Evolutionary conservation across 2,113 vertebrate species (phyloP).

Genomic region (Pterophyllum scalare): DNA sequence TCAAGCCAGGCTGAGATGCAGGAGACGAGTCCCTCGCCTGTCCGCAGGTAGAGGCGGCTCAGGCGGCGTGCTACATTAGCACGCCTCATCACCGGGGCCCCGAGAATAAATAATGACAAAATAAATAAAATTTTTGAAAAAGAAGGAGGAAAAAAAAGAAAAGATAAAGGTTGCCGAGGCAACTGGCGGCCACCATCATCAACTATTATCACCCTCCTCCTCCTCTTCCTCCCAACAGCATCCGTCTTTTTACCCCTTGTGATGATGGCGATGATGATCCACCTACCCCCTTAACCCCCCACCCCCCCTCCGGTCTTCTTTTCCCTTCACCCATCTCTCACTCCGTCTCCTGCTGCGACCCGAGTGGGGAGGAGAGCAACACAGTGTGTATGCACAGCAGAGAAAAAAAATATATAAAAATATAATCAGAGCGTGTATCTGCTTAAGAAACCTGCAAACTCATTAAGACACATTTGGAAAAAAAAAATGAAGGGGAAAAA

Average conservation of each 20-base stretch:
- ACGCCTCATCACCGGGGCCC: conserved; percentile 88
- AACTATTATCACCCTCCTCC: conserved; percentile 68
- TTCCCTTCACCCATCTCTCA: conserved; percentile 49
- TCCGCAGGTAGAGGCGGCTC: conserved; percentile 89
- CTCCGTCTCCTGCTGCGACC: conserved; percentile 82
- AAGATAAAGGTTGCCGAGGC: conserved; percentile 85
- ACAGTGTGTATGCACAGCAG: conserved; percentile 7
- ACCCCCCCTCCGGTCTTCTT: neutral
- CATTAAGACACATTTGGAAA: conserved; percentile 77
- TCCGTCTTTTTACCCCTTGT: conserved; percentile 36
- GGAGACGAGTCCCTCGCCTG: conserved; percentile 81
- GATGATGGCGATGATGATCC: conserved; percentile 58
- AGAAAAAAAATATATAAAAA: conserved; percentile 48
- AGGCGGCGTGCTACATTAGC: conserved; percentile 84
- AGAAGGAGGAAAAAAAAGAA: conserved; percentile 1
- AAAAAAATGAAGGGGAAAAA: conserved; percentile 17
- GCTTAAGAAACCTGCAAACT: conserved; percentile 81
- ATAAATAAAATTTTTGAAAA: conserved; percentile 46
- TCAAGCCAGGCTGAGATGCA: conserved; percentile 95
- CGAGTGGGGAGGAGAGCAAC: conserved; percentile 75
- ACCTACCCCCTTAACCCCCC: neutral
- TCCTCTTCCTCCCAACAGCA: neutral
- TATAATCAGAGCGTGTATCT: conserved; percentile 85
- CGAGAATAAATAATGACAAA: conserved; percentile 87
- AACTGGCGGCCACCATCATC: conserved; percentile 82